A percentile compares a stretch with the other conserved stretches of the same genome.
These are phyloP conservation scores for Ictalurus punctatus DNA, from an alignment of 2,113 vertebrate genomes.

Conservation along the genomic window DNA sequence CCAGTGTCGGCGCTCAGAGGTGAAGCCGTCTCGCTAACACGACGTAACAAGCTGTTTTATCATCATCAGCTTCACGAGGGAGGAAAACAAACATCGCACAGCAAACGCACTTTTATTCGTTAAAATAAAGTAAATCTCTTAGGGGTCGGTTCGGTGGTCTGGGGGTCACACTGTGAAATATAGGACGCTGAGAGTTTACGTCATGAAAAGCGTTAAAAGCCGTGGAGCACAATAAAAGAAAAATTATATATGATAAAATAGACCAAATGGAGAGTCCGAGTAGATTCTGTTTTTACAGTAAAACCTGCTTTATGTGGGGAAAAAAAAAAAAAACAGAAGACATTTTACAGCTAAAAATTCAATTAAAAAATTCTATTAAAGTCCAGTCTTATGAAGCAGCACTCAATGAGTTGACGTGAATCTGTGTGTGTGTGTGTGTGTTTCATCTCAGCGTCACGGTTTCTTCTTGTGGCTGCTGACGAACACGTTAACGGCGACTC, in stretches of 20 bases:
- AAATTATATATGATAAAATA: not conserved
- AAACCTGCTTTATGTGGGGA: not conserved
- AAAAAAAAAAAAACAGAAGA: not conserved
- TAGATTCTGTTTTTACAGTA: not conserved
- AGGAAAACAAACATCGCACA: not conserved
- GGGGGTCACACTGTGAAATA: not conserved
- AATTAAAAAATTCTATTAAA: not conserved
- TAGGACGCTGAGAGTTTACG: not conserved
- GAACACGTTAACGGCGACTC: constrained; percentile 73
- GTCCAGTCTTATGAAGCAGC: not conserved
- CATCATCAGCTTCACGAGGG: not conserved
- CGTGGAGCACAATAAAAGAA: not conserved
- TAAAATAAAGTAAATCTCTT: not conserved
- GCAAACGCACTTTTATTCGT: not conserved
- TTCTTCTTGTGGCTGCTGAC: constrained; percentile 88
- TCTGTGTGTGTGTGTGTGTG: no score
- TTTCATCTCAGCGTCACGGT: constrained; percentile 39
- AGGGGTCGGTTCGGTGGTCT: not conserved
- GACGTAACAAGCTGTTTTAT: not conserved
- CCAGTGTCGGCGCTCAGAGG: not conserved
- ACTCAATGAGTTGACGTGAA: not conserved
- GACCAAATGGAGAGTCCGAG: not conserved
- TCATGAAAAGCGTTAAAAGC: not conserved
- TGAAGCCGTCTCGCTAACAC: not conserved
- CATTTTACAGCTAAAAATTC: not conserved